These are phyloP conservation scores for Furcula furcula DNA, from an alignment of 2,888 invertebrate genomes.

Conservation along the genomic window DNA sequence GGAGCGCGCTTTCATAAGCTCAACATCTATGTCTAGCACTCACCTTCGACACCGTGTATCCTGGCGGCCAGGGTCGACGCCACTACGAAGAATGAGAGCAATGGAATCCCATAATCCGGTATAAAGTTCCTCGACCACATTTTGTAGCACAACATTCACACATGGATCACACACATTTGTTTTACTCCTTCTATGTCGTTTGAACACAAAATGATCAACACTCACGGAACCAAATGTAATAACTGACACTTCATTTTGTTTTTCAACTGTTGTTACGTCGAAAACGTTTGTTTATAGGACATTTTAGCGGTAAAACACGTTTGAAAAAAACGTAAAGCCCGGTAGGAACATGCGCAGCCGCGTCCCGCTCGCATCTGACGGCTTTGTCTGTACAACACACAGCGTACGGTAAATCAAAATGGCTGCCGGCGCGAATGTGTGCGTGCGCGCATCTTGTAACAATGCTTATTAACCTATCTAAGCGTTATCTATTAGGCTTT, in stretches of 20 bases:
- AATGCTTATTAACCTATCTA: slow-evolving; percentile 34
- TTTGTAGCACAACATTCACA: slow-evolving; percentile 83
- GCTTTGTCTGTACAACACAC: slow-evolving; percentile 81
- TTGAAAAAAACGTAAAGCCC: slow-evolving; percentile 62
- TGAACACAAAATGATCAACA: slow-evolving; percentile 69
- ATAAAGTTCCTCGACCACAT: slow-evolving; percentile 86
- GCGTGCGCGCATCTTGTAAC: slow-evolving; percentile 66
- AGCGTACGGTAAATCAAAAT: slow-evolving; percentile 80
- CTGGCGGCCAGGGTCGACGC: slow-evolving; percentile 69
- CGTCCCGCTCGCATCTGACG: slow-evolving; percentile 81
- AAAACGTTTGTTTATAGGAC: slow-evolving; percentile 61
- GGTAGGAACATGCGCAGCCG: slow-evolving; percentile 78
- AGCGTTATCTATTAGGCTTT: slow-evolving; percentile 22
- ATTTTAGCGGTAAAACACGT: slow-evolving; percentile 80
- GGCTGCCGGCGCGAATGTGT: slow-evolving; percentile 66
- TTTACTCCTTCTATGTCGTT: slow-evolving; percentile 75
- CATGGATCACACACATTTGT: slow-evolving; percentile 82
- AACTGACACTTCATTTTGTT: slow-evolving; percentile 81
- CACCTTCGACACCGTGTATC: slow-evolving; percentile 82
- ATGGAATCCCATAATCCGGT: slow-evolving; percentile 86
- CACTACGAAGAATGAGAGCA: slow-evolving; percentile 71
- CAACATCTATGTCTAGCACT: slow-evolving; percentile 57
- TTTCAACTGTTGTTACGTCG: slow-evolving; percentile 71
- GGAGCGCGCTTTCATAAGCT: slow-evolving; percentile 76
- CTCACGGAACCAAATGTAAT: slow-evolving; percentile 80